phyloP scores from a whole-genome alignment of 2,888 invertebrate species.

The Machimus atricapillus region DNA sequence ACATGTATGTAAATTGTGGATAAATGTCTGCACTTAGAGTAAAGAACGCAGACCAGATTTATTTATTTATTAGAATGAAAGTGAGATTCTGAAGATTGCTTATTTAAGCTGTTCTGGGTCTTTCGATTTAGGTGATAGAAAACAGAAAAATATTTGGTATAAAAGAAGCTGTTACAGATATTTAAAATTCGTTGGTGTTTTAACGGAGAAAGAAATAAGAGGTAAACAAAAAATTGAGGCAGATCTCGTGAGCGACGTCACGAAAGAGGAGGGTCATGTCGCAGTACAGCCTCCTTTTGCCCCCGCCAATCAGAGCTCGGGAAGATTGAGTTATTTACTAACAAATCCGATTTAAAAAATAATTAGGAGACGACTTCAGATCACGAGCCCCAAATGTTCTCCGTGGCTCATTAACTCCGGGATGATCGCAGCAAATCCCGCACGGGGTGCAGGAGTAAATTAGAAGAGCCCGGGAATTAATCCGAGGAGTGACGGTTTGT shows the following conservation, averaged over 20 bases:
- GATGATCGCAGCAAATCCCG: conserved; percentile 5
- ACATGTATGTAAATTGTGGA: not conserved
- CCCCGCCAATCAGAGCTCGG: not conserved
- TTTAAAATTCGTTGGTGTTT: not conserved
- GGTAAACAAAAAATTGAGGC: not conserved
- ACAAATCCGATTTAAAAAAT: not conserved
- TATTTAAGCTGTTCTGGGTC: not conserved
- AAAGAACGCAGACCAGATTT: not conserved
- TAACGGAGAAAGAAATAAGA: not conserved
- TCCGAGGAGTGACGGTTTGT: conserved; percentile 12
- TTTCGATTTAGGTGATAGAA: not conserved
- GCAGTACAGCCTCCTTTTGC: not conserved
- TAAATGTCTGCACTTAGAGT: not conserved
- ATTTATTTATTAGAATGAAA: not conserved
- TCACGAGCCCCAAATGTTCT: not conserved
- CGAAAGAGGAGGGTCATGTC: not conserved
- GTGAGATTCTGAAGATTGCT: not conserved
- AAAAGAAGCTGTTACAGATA: not conserved
- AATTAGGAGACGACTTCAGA: not conserved
- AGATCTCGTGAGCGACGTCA: not conserved
- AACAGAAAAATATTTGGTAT: not conserved
- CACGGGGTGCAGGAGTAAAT: not conserved
- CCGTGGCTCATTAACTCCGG: conserved; percentile 20
- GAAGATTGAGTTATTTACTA: conserved; percentile 9
- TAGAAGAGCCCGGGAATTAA: not conserved